A percentile compares a stretch with the other conserved stretches of the same genome.
Conservation (phyloP, 2,113 vertebrate genomes). For the Caranx ignobilis region DNA sequence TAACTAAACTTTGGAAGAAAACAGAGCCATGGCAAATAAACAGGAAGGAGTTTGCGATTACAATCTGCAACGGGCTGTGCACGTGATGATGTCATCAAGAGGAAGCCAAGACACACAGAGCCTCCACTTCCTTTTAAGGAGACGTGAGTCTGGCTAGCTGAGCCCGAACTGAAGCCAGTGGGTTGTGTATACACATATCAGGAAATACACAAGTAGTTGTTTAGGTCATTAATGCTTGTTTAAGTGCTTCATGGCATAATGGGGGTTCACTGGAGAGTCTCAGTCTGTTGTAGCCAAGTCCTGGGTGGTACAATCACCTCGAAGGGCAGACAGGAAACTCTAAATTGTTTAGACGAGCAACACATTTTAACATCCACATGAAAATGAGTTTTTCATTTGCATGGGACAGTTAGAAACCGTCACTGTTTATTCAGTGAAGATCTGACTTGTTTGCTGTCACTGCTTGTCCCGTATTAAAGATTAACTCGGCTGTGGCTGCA, state of each 20-base stretch:
- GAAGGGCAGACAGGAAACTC: background rate
- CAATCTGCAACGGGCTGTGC: slow-evolving; percentile 65
- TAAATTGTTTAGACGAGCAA: background rate
- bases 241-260: slow-evolving; percentile 21
- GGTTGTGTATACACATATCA: slow-evolving; percentile 29
- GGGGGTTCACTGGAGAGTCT: slow-evolving; percentile 32
- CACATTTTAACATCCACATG: background rate
- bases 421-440: background rate
- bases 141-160: slow-evolving; percentile 45
- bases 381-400: background rate
- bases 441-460: background rate
- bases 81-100: slow-evolving; percentile 72
- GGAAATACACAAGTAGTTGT: slow-evolving; percentile 52
- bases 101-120: slow-evolving; percentile 66
- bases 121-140: slow-evolving; percentile 79
- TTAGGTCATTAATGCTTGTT: slow-evolving; percentile 23
- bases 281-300: background rate
- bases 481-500: slow-evolving; percentile 8
- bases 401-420: background rate
- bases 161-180: slow-evolving; percentile 13
- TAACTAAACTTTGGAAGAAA: slow-evolving; percentile 41
- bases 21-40: slow-evolving; percentile 70
- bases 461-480: slow-evolving; percentile 29
- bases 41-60: slow-evolving; percentile 83
- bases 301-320: background rate